Evolutionary conservation across 2,888 invertebrate species (phyloP).

Genomic region (Plebejus melissa): DNA sequence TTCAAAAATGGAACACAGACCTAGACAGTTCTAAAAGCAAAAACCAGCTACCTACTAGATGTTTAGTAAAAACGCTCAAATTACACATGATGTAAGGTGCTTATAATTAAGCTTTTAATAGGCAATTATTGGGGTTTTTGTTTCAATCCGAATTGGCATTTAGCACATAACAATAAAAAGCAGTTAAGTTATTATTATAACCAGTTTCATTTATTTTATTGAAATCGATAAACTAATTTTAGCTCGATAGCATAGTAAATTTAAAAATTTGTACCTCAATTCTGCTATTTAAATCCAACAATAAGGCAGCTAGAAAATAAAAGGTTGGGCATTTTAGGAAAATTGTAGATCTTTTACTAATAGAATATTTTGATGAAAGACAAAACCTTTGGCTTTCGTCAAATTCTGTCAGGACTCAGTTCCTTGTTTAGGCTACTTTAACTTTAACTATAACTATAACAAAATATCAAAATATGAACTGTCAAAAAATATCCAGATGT

Average conservation of each 20-base stretch:
- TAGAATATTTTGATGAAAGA: no score
- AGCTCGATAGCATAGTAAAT: not conserved
- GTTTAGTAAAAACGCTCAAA: not conserved
- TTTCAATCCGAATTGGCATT: not conserved
- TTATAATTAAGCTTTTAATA: constrained; percentile 11
- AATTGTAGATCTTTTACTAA: no score
- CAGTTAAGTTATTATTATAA: not conserved
- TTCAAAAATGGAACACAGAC: not conserved
- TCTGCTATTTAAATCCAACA: no score
- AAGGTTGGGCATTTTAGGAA: no score
- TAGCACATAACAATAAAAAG: constrained; percentile 1
- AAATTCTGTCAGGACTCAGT: no score
- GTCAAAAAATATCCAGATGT: no score
- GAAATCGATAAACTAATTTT: not conserved
- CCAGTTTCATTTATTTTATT: not conserved
- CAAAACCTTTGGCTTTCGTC: no score
- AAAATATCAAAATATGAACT: no score
- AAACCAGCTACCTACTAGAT: not conserved
- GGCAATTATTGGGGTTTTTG: not conserved
- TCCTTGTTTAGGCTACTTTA: no score
- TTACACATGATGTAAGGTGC: constrained; percentile 1
- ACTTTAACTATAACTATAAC: no score
- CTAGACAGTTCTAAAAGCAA: not conserved
- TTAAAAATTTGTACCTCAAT: not conserved
- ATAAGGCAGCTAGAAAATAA: no score